A percentile compares a stretch with the other conserved stretches of the same genome.
phyloP scores from a whole-genome alignment of 2,113 vertebrate species.

The Oxygymnocypris stewartii region DNA sequence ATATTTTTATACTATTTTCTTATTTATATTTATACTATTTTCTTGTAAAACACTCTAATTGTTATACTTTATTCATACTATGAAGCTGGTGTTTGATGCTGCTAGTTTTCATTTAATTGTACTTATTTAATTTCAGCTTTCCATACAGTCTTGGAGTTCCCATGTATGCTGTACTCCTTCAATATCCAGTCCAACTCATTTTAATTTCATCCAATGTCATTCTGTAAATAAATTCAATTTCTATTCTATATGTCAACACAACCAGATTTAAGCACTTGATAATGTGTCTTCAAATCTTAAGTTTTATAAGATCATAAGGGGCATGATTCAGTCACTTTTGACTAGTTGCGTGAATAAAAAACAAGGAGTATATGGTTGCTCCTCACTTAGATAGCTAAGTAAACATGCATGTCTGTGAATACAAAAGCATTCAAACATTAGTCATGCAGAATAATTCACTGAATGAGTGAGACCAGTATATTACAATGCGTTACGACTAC shows the following conservation, averaged over 20 bases:
- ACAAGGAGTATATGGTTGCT: background rate
- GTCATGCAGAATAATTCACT: constrained; percentile 11
- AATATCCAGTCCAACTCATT: background rate
- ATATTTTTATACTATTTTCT: too few relatives aligned
- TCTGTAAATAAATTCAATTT: background rate
- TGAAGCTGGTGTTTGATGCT: background rate
- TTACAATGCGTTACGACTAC: constrained; percentile 11
- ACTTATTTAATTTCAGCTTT: background rate
- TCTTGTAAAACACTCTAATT: background rate
- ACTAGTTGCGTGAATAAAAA: background rate
- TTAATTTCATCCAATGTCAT: background rate
- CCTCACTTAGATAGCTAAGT: background rate
- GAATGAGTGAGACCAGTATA: background rate
- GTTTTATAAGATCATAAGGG: background rate
- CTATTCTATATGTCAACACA: background rate
- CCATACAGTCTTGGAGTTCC: background rate
- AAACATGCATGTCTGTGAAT: constrained; percentile 15
- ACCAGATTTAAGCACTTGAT: background rate
- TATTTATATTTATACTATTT: background rate
- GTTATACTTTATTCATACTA: background rate
- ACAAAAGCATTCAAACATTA: constrained; percentile 24
- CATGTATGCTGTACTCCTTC: background rate
- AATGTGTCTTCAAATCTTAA: background rate
- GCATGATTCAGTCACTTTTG: background rate
- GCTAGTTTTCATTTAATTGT: background rate